Base-by-base conservation (phyloP, 2,888 invertebrate genomes). In the Drosophila pseudotakahashii region DNA sequence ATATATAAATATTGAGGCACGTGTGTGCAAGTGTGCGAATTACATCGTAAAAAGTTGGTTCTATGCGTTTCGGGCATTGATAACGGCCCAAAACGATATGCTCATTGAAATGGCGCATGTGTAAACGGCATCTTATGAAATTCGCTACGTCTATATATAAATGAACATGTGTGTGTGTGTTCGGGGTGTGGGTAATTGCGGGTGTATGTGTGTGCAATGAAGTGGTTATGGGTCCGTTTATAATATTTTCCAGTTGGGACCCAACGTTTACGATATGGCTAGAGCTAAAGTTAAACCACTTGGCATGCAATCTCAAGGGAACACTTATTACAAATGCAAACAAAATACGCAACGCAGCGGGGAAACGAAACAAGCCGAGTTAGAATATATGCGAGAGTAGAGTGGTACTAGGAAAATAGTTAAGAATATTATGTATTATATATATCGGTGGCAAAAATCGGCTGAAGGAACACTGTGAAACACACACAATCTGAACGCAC, bases 41-140 rank as follows among this genome's bases (percentile, higher is more conserved):
- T 76, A 87, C 84, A 81, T 82, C 81, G 81, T 82, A 82, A 82
- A 82, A 87, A 72, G 61, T 77, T 87, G 87, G 70, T 51, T 84
- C 83, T 87, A 84, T 82, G 79, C 75, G 81, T 84, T 87, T 72
- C 77, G 75, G 87, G 70, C 77, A 82, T 82, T 87, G 81, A 82
- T 82, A 87, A 87, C 77, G 73, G 72, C 61, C 81, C 78, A 54
- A 71, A 71, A 73, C 79, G 87, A 74, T 79, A 87, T 81, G 87
- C 75, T 82, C 79, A 73, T 73, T 73, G 73, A 73, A 73, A 73
- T 73, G 73, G 58, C 73, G 66, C 59, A 73, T 75, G 81, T 84
- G 79, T 86, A 71, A 81, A 86, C 81, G 81, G 84, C 87, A 68
- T 83, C 78, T 71, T 86, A 76, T 68, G 42, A 63, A 63, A 81